phyloP scores from a whole-genome alignment of 2,797 vertebrate species.

The Enteromius anoplus region DNA sequence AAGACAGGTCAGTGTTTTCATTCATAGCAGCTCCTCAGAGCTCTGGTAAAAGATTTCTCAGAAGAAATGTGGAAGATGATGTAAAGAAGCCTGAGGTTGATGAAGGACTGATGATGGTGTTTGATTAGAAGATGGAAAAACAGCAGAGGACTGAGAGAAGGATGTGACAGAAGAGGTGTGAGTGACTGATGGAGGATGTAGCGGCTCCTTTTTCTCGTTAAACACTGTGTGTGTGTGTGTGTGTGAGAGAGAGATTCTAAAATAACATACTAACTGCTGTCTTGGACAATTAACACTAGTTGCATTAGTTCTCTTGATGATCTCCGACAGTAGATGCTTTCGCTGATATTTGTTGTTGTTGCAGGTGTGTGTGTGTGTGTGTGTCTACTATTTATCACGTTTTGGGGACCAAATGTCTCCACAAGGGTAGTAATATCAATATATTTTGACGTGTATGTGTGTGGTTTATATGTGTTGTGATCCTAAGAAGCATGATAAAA shows the following conservation, averaged over 20 bases:
- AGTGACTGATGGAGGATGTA: constrained; percentile 5
- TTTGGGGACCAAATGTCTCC: no score
- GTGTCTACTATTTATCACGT: no score
- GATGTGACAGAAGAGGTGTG: constrained; percentile 17
- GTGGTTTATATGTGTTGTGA: no score
- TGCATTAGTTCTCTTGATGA: no score
- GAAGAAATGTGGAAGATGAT: background rate
- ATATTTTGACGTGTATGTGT: background rate
- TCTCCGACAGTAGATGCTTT: no score
- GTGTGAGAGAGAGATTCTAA: background rate
- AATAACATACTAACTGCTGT: no score
- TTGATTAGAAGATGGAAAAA: constrained; percentile 19
- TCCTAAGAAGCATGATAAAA: no score
- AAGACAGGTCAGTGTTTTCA: background rate
- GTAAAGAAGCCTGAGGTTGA: background rate
- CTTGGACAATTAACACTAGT: no score
- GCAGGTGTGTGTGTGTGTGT: no score
- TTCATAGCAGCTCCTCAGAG: background rate
- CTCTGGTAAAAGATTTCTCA: background rate
- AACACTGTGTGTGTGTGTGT: background rate
- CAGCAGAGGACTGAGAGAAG: background rate
- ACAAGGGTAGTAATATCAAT: no score
- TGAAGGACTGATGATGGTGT: background rate
- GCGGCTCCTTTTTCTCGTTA: background rate
- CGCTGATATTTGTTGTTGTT: no score